phyloP scores from a whole-genome alignment of 2,113 vertebrate genomes.

The Cairina moschata region DNA sequence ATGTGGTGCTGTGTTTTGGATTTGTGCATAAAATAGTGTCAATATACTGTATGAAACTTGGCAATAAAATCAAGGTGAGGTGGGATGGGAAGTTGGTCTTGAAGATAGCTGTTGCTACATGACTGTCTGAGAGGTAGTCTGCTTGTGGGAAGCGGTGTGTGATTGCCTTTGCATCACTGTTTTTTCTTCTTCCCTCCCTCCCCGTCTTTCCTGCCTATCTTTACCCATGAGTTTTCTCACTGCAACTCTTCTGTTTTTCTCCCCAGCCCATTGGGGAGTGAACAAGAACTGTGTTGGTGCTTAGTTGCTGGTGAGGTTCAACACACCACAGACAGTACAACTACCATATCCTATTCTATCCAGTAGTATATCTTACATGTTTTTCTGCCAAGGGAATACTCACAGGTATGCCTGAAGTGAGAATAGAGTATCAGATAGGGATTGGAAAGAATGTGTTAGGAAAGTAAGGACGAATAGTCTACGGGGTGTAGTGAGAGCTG shows the following conservation, averaged over 20 bases:
- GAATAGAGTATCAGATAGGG: not conserved
- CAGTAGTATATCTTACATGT: not conserved
- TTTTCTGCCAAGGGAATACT: not conserved
- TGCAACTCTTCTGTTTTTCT: not conserved
- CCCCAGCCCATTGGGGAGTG: rapidly evolving
- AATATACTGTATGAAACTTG: not conserved
- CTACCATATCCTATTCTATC: not conserved
- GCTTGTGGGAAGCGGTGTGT: not conserved
- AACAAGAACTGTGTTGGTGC: not conserved
- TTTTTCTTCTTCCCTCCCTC: not conserved
- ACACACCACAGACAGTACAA: not conserved
- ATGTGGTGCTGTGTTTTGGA: not conserved
- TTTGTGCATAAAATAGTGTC: not conserved
- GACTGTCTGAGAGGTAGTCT: not conserved
- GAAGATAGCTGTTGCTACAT: not conserved
- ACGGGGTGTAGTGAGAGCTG: not conserved
- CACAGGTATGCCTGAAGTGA: not conserved
- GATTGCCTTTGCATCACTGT: not conserved
- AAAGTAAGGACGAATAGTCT: not conserved
- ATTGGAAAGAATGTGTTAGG: not conserved
- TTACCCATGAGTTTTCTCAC: not conserved
- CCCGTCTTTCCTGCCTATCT: not conserved
- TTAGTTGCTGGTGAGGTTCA: not conserved
- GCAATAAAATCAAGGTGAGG: not conserved
- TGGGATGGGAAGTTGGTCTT: not conserved